Percentiles rank a stretch among this genome's conserved stretches.
Evolutionary conservation across 2,888 invertebrate genomes (phyloP).

Genomic region (Netelia virgata): DNA sequence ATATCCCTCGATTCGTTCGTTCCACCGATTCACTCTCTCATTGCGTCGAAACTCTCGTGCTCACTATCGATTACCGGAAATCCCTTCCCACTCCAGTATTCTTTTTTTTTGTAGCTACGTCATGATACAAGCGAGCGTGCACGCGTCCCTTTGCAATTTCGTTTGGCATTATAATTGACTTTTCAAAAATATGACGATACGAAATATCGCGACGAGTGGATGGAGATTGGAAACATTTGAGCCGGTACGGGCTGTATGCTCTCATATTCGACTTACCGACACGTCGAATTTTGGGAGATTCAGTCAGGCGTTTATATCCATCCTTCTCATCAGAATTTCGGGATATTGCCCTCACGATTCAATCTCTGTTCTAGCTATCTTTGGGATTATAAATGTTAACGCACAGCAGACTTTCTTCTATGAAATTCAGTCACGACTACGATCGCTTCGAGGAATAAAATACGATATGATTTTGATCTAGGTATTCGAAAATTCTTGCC

Average conservation of each 20-base stretch:
- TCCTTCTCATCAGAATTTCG: neutral
- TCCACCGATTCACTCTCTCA: slow-evolving; percentile 46
- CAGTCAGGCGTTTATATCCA: neutral
- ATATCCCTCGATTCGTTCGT: slow-evolving; percentile 54
- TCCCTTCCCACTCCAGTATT: neutral
- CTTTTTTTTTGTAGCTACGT: slow-evolving; percentile 20
- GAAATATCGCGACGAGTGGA: neutral
- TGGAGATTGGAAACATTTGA: neutral
- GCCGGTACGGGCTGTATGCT: neutral
- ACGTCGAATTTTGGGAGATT: neutral
- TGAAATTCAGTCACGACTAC: too few species aligned
- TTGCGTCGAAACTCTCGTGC: slow-evolving; percentile 26
- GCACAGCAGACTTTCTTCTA: too few species aligned
- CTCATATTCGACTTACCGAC: neutral
- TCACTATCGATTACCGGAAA: slow-evolving; percentile 28
- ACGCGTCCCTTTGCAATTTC: slow-evolving; percentile 38
- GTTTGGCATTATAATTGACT: slow-evolving; percentile 33
- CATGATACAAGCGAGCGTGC: slow-evolving; percentile 1
- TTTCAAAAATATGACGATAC: slow-evolving; percentile 24
- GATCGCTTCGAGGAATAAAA: too few species aligned
- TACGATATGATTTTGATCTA: too few species aligned
- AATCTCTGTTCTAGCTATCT: neutral
- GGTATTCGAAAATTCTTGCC: too few species aligned
- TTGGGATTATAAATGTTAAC: neutral
- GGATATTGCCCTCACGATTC: neutral